Evolutionary conservation across 2,113 vertebrate species (phyloP), one percentile per base, ranked within the genome.

Genomic region (Nesospiza acunhae): DNA sequence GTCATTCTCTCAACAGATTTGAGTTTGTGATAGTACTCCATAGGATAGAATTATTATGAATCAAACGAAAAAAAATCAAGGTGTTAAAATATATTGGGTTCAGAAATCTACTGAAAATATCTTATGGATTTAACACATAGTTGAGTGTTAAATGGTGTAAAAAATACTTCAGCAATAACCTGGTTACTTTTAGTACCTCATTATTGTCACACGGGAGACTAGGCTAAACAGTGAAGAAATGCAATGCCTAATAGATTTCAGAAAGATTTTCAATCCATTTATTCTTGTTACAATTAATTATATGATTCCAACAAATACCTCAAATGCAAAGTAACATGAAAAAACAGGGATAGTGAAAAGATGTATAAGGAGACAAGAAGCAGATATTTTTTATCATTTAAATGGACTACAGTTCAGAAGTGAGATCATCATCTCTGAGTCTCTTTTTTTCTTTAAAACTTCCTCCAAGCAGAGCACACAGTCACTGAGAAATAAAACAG

Each of bases 131-230:
- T 79, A 87, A 39, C 24, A 74, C 10, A 19, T 72, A 89, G 55
- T 28, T 93, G 50, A 21, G 9, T 80, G 33, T 69, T 89, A 94
- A 96, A 89, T 26, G 31, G 16, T 62, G 27, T 35, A 55, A 80
- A 66, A 68, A 77, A 66, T 4, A 84, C 64, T 15, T 73, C 66
- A 27, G 83, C 44, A 56, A 88, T 94, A 90, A 87, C 87, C 60
- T 88, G 64, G 37, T 95, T 97, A 80, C 52, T 35, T 96, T 94
- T 84, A 94, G 8, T 66, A 55, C 7, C 20, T 92, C 75, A 89
- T 91, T 91, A 92, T 80, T 95, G 62, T 42, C 70, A 90, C 78
- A 72, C 7, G 41, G n/a, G 53, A 56, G 74, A 84, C 41, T 75
- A 33, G 14, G 66, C 49, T 90, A 52, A 72, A 79, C 56, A 90